These are phyloP conservation scores for Rhimphoctona megacephalus DNA, from an alignment of 2,888 invertebrate genomes.

Conservation along the genomic window DNA sequence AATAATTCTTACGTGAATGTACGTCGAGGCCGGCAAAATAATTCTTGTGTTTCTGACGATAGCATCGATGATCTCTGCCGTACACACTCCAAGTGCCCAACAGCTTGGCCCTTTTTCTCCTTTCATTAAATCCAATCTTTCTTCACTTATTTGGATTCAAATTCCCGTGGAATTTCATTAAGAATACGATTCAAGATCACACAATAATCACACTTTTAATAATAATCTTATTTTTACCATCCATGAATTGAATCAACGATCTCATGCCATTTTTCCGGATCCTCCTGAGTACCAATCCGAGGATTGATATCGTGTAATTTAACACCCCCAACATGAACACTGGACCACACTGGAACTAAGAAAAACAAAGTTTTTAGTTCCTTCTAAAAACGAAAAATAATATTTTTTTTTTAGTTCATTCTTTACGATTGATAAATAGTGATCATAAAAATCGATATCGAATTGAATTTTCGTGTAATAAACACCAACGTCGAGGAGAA, in stretches of 20 bases:
- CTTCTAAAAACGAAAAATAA: neutral
- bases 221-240: constrained; percentile 70
- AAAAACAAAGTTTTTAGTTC: constrained; percentile 14
- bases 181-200: neutral
- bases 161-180: constrained; percentile 4
- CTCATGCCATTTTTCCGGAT: constrained; percentile 86
- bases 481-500: constrained; percentile 1
- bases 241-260: constrained; percentile 76
- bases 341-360: constrained; percentile 88
- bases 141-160: constrained; percentile 37
- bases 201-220: neutral
- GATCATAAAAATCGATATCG: neutral
- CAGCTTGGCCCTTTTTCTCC: constrained; percentile 81
- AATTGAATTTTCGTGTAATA: neutral
- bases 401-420: neutral
- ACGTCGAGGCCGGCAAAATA: constrained; percentile 84
- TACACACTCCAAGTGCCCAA: constrained; percentile 85
- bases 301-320: constrained; percentile 87
- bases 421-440: neutral
- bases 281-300: constrained; percentile 86
- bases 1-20: constrained; percentile 82
- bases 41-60: constrained; percentile 84
- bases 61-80: constrained; percentile 83
- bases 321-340: constrained; percentile 88
- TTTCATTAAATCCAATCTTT: constrained; percentile 73